Evolutionary conservation across 2,888 invertebrate species (phyloP).

Genomic region (Cephus spinipes): DNA sequence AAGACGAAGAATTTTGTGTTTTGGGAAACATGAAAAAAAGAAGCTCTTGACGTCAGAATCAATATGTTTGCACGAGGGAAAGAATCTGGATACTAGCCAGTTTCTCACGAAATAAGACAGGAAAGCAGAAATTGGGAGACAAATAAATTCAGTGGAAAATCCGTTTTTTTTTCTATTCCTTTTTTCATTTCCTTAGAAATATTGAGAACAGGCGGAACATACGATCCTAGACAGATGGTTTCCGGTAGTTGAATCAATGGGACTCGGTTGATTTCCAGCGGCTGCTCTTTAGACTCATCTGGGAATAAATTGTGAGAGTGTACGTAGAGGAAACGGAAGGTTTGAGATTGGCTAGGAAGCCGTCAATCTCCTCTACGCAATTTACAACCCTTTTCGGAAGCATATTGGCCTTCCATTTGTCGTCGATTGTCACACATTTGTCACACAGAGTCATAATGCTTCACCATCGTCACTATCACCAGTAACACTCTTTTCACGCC

Average conservation of each 20-base stretch:
- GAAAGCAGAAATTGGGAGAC: not conserved
- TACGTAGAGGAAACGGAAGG: not conserved
- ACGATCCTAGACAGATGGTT: not conserved
- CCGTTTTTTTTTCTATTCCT: not conserved
- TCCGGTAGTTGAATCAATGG: not conserved
- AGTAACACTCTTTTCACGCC: no score
- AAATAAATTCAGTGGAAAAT: not conserved
- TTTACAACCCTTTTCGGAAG: not conserved
- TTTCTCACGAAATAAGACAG: not conserved
- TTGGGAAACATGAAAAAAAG: not conserved
- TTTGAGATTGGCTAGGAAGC: not conserved
- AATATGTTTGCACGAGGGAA: not conserved
- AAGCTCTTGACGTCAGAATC: not conserved
- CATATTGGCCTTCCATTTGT: not conserved
- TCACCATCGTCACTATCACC: no score
- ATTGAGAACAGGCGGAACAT: not conserved
- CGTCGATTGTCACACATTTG: no score
- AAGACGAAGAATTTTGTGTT: not conserved
- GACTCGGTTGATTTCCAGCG: not conserved
- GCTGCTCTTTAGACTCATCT: not conserved
- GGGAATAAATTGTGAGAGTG: not conserved
- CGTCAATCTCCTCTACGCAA: not conserved
- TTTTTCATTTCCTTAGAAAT: not conserved
- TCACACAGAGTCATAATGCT: no score
- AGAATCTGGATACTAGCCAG: not conserved